Conservation (phyloP, 2,113 vertebrate genomes). For the Martes martes region DNA sequence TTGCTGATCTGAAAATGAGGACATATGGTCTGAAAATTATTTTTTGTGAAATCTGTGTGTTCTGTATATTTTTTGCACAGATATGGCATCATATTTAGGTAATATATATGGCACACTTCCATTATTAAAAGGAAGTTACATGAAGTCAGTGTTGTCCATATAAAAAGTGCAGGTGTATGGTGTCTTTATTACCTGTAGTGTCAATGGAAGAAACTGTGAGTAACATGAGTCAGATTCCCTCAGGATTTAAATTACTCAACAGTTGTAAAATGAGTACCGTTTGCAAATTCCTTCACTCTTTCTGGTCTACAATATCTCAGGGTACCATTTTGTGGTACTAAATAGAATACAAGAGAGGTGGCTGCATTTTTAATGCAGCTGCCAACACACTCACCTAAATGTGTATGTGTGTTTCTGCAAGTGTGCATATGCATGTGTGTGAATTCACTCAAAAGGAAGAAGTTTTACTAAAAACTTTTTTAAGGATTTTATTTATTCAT, state of each 20-base stretch:
- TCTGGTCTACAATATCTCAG: background rate
- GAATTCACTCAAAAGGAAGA: background rate
- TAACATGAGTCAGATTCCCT: background rate
- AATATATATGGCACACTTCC: background rate
- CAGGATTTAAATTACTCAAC: constrained; percentile 22
- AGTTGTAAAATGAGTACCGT: constrained; percentile 23
- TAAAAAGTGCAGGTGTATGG: background rate
- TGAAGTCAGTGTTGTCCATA: background rate
- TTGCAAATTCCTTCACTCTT: background rate
- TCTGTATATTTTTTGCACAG: background rate
- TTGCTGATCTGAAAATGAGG: background rate
- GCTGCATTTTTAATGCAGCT: constrained; percentile 11
- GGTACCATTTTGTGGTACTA: background rate
- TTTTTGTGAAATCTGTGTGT: background rate
- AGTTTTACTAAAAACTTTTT: background rate
- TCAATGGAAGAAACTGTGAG: background rate
- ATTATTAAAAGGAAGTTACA: background rate
- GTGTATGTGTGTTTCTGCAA: background rate
- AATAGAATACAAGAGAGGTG: background rate
- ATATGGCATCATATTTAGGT: background rate
- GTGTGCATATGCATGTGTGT: background rate
- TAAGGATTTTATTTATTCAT: too few relatives aligned
- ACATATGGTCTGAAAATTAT: background rate
- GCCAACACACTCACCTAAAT: background rate
- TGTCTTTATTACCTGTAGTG: constrained; percentile 26